Base-by-base conservation (phyloP, 2,888 invertebrate species). In the Portevinia maculata region DNA sequence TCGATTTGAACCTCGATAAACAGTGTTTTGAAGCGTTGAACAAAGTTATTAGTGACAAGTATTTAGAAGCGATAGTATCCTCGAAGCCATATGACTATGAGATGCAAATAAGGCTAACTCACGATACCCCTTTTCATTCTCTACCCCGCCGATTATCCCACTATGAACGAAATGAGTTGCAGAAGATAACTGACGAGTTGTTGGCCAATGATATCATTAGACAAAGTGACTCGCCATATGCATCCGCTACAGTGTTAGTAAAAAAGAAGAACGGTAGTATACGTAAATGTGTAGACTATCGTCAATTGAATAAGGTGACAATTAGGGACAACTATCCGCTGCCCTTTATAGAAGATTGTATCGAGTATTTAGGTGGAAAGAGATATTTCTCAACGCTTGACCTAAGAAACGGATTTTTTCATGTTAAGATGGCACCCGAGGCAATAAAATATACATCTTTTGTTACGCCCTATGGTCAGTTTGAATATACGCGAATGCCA, bases 401-500 rank as follows among this genome's bases (percentile, higher is more conserved):
- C 39, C 39, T 84, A 13, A 53, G 64, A 53, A 84, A 79, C 44
- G 85, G 84, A 30, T 85, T 85, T 52, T 65, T 78, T 34, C 86
- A 85, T 32, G 65, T 85, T 7, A 71, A 55, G 0, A 71, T 85
- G 39, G 62, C n/a, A n/a, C n/a, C n/a, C n/a, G n/a, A n/a, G n/a
- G n/a, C n/a, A n/a, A n/a, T n/a, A n/a, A n/a, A n/a, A 44, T 85
- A 55, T 44, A 85, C 78, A 3, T 67, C 84, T 13, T 85, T 85
- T 62, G 84, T 86, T 6, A 86, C 85, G 7, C 83, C 85, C 6
- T 39, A 71, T 37, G 79, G 84, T n/a, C 85, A 86, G 9, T 84
- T 41, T 39, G 84, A 84, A 19, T 84, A 69, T 11, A 7, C 69
- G 5, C 19, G 53, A 24, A 73, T 85, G 85, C 79, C 84, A 7